phyloP scores from a whole-genome alignment of 2,888 invertebrate genomes.

The Ichneumon xanthorius region DNA sequence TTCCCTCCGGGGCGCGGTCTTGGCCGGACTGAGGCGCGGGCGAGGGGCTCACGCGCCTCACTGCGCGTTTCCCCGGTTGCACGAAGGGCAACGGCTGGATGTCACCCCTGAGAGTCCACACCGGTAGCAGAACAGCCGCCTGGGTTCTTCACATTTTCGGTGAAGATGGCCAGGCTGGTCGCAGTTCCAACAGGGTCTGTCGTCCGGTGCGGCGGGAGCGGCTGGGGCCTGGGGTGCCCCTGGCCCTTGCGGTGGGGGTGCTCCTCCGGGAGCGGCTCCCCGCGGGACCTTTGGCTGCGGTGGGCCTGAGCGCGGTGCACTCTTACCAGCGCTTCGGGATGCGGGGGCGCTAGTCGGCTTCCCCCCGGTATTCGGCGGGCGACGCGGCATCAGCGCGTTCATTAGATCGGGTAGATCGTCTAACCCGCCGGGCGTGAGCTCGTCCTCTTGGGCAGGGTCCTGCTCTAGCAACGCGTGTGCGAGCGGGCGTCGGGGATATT shows the following conservation, averaged over 20 bases:
- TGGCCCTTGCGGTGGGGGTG: background rate
- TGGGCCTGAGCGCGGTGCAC: too few species aligned
- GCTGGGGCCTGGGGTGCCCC: too few species aligned
- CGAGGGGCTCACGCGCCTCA: background rate
- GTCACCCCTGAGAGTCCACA: constrained; percentile 16
- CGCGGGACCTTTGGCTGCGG: too few species aligned
- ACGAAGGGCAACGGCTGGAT: background rate
- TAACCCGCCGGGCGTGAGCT: background rate
- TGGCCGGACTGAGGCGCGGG: background rate
- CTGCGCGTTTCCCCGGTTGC: background rate
- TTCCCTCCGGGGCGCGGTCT: background rate
- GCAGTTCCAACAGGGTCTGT: background rate
- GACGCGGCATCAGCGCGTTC: too few species aligned
- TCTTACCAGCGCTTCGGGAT: too few species aligned
- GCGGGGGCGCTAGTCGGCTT: too few species aligned
- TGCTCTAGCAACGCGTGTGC: too few species aligned
- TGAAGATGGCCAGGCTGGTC: background rate
- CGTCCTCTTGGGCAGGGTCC: background rate
- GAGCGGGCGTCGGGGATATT: too few species aligned
- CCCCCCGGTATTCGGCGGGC: too few species aligned
- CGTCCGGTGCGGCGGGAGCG: background rate
- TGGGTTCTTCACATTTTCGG: background rate
- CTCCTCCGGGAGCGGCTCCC: background rate
- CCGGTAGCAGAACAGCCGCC: constrained; percentile 3
- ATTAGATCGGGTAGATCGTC: background rate